phyloP scores from a whole-genome alignment of 2,888 invertebrate genomes.

The Tenthredo distinguenda region DNA sequence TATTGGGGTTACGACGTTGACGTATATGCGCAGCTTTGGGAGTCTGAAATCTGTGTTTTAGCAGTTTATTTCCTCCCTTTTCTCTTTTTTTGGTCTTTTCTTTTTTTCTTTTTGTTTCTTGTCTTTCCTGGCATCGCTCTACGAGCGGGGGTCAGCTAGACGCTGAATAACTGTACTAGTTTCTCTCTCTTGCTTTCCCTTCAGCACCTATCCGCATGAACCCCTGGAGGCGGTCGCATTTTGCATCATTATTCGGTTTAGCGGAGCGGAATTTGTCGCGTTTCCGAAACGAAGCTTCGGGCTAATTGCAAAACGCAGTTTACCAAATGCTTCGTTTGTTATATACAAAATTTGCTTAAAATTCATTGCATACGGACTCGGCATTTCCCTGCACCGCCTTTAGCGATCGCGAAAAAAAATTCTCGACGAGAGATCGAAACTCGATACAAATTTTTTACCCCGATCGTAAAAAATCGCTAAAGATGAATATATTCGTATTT shows the following conservation, averaged over 20 bases:
- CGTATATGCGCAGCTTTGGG: background rate
- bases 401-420: background rate
- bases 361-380: background rate
- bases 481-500: background rate
- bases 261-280: constrained; percentile 49
- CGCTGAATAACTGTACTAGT: background rate
- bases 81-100: background rate
- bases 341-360: background rate
- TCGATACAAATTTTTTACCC: background rate
- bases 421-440: background rate
- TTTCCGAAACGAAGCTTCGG: constrained; percentile 44
- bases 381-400: background rate
- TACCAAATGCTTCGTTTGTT: constrained; percentile 8
- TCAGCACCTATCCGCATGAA: background rate
- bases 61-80: background rate
- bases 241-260: constrained; percentile 50
- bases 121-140: background rate
- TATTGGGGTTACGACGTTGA: background rate
- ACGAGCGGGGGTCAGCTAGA: background rate
- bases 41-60: background rate
- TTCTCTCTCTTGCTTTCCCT: constrained; percentile 8
- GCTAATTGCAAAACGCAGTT: constrained; percentile 46
- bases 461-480: background rate
- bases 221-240: constrained; percentile 22
- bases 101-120: background rate